A percentile compares a stretch with the other conserved stretches of the same genome.
These are phyloP conservation scores for Oxyura jamaicensis DNA, from an alignment of 2,113 vertebrate genomes.

Conservation along the genomic window DNA sequence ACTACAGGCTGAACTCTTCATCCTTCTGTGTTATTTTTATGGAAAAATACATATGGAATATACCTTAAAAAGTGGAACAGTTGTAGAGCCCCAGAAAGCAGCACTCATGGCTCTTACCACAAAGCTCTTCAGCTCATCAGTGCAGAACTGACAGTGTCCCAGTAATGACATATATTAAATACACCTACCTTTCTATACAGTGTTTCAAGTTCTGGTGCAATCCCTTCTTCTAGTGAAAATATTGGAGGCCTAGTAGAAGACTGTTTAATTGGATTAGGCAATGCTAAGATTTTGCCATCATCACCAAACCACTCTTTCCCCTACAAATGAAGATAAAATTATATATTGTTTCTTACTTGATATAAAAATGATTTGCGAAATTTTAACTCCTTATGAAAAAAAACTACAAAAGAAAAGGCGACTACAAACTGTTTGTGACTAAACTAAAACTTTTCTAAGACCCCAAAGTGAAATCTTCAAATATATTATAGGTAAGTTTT, in stretches of 20 bases:
- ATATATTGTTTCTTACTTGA: neutral
- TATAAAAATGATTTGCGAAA: neutral
- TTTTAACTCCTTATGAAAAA: neutral
- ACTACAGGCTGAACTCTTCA: neutral
- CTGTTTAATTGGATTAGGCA: slow-evolving; percentile 91
- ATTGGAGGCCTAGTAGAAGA: slow-evolving; percentile 84
- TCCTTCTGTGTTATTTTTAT: neutral
- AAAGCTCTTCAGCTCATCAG: neutral
- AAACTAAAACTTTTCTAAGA: neutral
- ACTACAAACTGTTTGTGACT: neutral
- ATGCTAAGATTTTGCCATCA: slow-evolving; percentile 89
- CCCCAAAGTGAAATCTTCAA: neutral
- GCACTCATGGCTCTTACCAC: neutral
- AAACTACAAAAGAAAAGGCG: neutral
- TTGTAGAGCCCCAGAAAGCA: neutral
- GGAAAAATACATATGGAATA: neutral
- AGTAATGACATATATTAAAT: neutral
- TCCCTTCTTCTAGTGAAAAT: slow-evolving; percentile 77
- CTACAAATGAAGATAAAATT: slow-evolving; percentile 65
- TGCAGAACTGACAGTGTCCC: neutral
- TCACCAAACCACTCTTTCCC: slow-evolving; percentile 93
- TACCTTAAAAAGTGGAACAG: neutral
- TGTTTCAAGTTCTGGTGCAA: slow-evolving; percentile 83
- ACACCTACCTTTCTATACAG: slow-evolving; percentile 87
- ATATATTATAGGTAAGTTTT: neutral